phyloP scores from a whole-genome alignment of 2,888 invertebrate species.

The Aspidiotus destructor region DNA sequence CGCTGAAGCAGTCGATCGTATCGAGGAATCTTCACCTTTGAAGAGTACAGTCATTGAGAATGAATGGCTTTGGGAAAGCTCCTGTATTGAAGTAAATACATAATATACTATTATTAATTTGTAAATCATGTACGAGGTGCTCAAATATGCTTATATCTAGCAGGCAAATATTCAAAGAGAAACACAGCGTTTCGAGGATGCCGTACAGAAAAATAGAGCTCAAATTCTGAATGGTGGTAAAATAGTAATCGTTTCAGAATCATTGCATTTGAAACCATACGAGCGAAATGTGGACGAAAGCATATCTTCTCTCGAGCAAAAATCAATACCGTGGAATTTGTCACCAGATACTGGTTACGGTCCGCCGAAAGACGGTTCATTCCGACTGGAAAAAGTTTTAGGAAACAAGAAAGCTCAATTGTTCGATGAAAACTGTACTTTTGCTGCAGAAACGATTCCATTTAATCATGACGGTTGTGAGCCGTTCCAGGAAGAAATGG shows the following conservation, averaged over 20 bases:
- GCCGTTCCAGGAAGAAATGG: neutral
- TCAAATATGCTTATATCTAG: neutral
- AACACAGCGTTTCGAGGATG: slow-evolving; percentile 23
- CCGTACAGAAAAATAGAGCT: slow-evolving; percentile 14
- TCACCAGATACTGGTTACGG: slow-evolving; percentile 33
- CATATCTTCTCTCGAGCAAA: neutral
- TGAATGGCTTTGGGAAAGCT: slow-evolving; percentile 23
- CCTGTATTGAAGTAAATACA: slow-evolving; percentile 5
- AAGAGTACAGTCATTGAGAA: neutral
- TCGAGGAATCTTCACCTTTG: slow-evolving; percentile 17
- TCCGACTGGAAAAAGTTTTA: too few relatives aligned
- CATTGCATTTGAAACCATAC: slow-evolving; percentile 20
- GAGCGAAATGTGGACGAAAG: neutral
- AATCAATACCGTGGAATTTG: slow-evolving; percentile 33
- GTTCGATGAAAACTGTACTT: too few relatives aligned
- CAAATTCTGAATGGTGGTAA: slow-evolving; percentile 18
- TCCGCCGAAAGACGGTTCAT: neutral
- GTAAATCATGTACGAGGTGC: neutral
- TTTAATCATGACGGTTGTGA: too few relatives aligned
- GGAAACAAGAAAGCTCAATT: too few relatives aligned
- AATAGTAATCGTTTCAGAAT: slow-evolving; percentile 1
- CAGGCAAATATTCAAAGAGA: slow-evolving; percentile 21
- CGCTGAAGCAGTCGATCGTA: slow-evolving; percentile 66
- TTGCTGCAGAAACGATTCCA: too few relatives aligned
- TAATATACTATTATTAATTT: too few relatives aligned